phyloP scores from a whole-genome alignment of 2,888 invertebrate genomes.

The Nipponacmea schrenckii region DNA sequence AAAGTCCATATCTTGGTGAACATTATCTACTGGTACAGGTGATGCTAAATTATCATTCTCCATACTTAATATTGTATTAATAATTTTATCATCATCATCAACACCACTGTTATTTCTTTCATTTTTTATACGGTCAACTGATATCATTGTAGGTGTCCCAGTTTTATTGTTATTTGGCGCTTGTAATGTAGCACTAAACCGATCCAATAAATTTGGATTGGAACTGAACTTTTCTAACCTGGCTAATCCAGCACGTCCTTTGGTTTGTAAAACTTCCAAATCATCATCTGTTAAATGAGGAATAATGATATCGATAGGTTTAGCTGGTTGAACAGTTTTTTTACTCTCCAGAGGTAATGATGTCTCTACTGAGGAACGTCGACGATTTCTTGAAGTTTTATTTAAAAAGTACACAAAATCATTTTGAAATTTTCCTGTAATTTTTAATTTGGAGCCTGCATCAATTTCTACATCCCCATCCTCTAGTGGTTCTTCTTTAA shows the following conservation, averaged over 20 bases:
- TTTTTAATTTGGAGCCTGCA: conserved; percentile 59
- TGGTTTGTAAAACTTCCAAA: conserved; percentile 49
- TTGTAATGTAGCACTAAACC: conserved; percentile 1
- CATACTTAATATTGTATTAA: conserved; percentile 59
- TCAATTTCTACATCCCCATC: conserved; percentile 28
- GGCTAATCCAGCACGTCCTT: conserved; percentile 25
- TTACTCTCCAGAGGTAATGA: conserved; percentile 37
- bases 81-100: conserved; percentile 48
- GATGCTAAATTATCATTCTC: conserved; percentile 43
- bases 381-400: conserved; percentile 57
- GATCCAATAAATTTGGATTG: neutral
- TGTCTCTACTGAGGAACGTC: conserved; percentile 45
- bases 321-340: conserved; percentile 49
- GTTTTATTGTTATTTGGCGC: neutral
- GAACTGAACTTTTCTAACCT: conserved; percentile 8
- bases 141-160: neutral
- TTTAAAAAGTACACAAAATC: conserved; percentile 67
- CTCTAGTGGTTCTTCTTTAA: conserved; percentile 25
- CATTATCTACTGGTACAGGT: conserved; percentile 22
- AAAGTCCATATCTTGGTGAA: conserved; percentile 19
- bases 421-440: conserved; percentile 65
- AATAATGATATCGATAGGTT: conserved; percentile 56
- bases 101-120: neutral
- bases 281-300: conserved; percentile 61
- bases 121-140: neutral